Evolutionary conservation across 2,888 invertebrate species (phyloP).

Genomic region (Mayetiola destructor): DNA sequence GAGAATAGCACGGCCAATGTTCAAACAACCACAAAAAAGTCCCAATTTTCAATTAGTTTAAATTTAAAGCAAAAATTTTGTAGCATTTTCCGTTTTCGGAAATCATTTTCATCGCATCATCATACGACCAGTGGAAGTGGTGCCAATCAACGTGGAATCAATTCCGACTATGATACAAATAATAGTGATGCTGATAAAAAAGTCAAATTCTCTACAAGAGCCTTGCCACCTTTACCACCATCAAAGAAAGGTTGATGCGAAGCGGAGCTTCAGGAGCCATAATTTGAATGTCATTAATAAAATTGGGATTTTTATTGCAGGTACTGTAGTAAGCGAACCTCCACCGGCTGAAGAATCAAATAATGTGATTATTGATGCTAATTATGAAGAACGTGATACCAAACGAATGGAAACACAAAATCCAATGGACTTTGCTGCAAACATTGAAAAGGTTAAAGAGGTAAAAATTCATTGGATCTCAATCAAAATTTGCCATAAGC

Average conservation of each 20-base stretch:
- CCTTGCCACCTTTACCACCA: constrained; percentile 50
- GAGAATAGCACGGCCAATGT: constrained; percentile 10
- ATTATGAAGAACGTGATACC: constrained; percentile 20
- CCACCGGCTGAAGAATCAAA: neutral
- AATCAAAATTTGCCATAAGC: constrained; percentile 5
- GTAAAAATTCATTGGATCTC: constrained; percentile 39
- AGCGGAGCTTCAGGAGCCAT: too few relatives aligned
- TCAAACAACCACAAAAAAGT: constrained; percentile 39
- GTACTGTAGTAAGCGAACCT: neutral
- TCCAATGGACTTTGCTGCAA: constrained; percentile 73
- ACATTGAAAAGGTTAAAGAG: constrained; percentile 87
- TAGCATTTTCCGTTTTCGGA: constrained; percentile 63
- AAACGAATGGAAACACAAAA: constrained; percentile 29
- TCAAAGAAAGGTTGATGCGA: neutral
- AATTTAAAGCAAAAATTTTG: constrained; percentile 73
- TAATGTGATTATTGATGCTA: constrained; percentile 31
- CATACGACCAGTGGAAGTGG: constrained; percentile 22
- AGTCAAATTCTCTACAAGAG: constrained; percentile 46
- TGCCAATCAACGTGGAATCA: constrained; percentile 22
- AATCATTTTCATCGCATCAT: constrained; percentile 28
- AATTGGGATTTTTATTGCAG: neutral
- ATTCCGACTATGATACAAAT: neutral
- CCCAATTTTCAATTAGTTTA: constrained; percentile 50
- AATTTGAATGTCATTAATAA: too few relatives aligned
- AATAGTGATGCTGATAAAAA: constrained; percentile 29